Evolutionary conservation across 2,113 vertebrate genomes (phyloP).

Genomic region (Etia nguti): DNA sequence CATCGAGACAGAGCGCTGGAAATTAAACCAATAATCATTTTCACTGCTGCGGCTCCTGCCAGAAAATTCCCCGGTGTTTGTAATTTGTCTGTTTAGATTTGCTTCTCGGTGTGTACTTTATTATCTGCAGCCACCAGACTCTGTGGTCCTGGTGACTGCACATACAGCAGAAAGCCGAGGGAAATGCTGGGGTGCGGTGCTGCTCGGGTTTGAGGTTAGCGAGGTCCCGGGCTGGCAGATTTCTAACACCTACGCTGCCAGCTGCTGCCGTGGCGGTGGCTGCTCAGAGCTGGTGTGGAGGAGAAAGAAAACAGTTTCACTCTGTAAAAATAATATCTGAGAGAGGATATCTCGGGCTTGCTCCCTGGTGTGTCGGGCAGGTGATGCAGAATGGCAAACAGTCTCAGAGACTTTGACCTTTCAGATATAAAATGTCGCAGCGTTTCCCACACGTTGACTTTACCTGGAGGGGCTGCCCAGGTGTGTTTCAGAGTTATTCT

Average conservation of each 20-base stretch:
- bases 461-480: background rate
- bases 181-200: background rate
- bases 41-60: background rate
- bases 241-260: background rate
- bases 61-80: background rate
- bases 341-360: background rate
- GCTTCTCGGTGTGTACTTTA: background rate
- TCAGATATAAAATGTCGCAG: background rate
- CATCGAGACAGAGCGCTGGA: background rate
- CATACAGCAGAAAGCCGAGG: background rate
- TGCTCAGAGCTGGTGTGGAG: background rate
- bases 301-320: background rate
- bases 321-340: background rate
- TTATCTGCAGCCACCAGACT: background rate
- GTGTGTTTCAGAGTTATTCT: background rate
- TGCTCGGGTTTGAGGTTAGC: background rate
- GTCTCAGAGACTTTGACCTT: background rate
- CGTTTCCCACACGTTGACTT: background rate
- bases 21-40: slow-evolving; percentile 1
- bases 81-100: background rate
- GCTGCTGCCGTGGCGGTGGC: background rate
- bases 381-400: background rate
- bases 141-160: background rate
- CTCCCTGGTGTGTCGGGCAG: background rate
- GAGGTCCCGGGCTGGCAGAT: background rate